Evolutionary conservation across 2,888 invertebrate species (phyloP).

Genomic region (Pteria penguin): DNA sequence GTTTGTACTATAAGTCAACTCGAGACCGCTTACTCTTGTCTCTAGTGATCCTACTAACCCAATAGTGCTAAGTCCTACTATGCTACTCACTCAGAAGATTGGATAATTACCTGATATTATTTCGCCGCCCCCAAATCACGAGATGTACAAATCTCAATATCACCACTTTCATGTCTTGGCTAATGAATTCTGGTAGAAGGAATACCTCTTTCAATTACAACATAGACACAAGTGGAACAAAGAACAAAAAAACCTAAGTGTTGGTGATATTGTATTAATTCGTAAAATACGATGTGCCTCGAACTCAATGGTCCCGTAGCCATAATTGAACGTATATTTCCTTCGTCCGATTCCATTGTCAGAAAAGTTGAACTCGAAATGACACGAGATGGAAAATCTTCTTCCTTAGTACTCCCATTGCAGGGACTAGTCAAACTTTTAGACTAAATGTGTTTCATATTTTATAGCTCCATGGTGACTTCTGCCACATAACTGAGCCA

Average conservation of each 20-base stretch:
- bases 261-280: background rate
- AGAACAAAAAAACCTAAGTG: background rate
- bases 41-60: constrained; percentile 22
- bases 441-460: too few relatives aligned
- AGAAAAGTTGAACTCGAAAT: too few relatives aligned
- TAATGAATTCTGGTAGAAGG: constrained; percentile 38
- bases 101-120: constrained; percentile 32
- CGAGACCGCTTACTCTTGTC: background rate
- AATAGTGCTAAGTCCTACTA: constrained; percentile 42
- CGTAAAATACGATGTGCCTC: too few relatives aligned
- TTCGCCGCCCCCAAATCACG: constrained; percentile 37
- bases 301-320: too few relatives aligned
- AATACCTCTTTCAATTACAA: constrained; percentile 5
- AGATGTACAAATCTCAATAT: background rate
- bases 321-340: too few relatives aligned
- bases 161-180: constrained; percentile 42
- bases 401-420: too few relatives aligned
- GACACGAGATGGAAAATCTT: too few relatives aligned
- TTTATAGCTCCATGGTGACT: too few relatives aligned
- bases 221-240: background rate
- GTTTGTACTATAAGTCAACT: constrained; percentile 1
- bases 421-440: too few relatives aligned
- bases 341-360: too few relatives aligned
- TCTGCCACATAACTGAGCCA: too few relatives aligned
- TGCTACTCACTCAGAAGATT: constrained; percentile 23